phyloP scores from a whole-genome alignment of 2,113 vertebrate species.

The Aythya baeri region DNA sequence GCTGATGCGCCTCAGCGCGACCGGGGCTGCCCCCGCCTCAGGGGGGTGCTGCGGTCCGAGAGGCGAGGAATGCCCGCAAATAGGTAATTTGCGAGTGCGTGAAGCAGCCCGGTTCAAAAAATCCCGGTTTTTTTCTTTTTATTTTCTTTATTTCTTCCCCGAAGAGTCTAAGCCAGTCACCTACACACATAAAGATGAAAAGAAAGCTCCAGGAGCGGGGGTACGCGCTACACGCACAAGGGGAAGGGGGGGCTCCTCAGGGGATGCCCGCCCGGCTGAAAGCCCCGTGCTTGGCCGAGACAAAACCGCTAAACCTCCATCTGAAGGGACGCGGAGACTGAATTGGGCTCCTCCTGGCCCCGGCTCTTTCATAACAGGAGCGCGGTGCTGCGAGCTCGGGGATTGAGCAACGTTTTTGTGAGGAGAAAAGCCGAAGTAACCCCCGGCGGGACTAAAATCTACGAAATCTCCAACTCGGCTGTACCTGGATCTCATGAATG shows the following conservation, averaged over 20 bases:
- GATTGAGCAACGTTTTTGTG: rapidly evolving
- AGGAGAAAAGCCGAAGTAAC: neutral
- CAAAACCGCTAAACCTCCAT: neutral
- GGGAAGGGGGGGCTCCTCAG: rapidly evolving
- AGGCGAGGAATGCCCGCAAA: neutral
- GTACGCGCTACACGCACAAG: neutral
- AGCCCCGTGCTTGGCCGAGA: neutral
- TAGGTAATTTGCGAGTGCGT: neutral
- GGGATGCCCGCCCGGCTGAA: neutral
- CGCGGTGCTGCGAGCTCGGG: neutral
- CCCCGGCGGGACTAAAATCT: neutral
- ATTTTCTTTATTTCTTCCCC: neutral
- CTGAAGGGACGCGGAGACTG: rapidly evolving
- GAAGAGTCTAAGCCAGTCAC: neutral
- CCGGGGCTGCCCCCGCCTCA: neutral
- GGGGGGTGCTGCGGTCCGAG: neutral
- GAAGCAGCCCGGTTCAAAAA: neutral
- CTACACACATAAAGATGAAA: neutral
- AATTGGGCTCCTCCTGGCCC: too few relatives aligned
- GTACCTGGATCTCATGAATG: constrained; percentile 94
- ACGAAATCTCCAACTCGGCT: neutral
- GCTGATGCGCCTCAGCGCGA: neutral
- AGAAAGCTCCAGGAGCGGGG: neutral
- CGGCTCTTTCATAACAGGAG: neutral
- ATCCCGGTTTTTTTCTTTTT: rapidly evolving